These are phyloP conservation scores for Chiroxiphia lanceolata DNA, from an alignment of 2,797 vertebrate species.

Conservation along the genomic window DNA sequence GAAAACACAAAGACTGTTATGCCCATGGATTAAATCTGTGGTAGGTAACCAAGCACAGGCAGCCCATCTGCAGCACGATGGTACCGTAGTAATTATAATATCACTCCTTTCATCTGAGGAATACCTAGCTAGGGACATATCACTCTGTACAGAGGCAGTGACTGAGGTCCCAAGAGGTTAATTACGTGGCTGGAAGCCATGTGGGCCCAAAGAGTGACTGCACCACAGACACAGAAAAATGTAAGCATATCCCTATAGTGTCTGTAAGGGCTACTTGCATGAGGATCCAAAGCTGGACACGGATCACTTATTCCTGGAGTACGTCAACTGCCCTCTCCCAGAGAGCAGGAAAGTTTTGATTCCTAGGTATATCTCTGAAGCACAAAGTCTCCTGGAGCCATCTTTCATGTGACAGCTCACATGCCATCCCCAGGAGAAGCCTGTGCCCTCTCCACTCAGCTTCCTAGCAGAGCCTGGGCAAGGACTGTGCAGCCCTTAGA, in stretches of 20 bases:
- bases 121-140: background rate
- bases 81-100: background rate
- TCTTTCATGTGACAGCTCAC: background rate
- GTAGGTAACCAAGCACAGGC: background rate
- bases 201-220: background rate
- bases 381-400: background rate
- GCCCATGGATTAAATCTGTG: background rate
- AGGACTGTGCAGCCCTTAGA: background rate
- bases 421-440: background rate
- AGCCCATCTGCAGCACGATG: background rate
- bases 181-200: background rate
- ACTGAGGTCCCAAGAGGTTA: background rate
- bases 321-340: background rate
- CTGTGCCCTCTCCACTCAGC: accelerated
- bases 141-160: background rate
- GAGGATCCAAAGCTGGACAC: background rate
- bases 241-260: background rate
- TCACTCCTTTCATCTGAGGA: background rate
- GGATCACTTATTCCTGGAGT: background rate
- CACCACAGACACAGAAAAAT: background rate
- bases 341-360: background rate
- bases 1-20: background rate
- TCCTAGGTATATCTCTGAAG: background rate
- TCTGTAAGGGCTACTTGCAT: background rate
- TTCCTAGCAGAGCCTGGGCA: accelerated